phyloP scores from a whole-genome alignment of 1,140 invertebrate genomes.

The Halictus rubicundus region DNA sequence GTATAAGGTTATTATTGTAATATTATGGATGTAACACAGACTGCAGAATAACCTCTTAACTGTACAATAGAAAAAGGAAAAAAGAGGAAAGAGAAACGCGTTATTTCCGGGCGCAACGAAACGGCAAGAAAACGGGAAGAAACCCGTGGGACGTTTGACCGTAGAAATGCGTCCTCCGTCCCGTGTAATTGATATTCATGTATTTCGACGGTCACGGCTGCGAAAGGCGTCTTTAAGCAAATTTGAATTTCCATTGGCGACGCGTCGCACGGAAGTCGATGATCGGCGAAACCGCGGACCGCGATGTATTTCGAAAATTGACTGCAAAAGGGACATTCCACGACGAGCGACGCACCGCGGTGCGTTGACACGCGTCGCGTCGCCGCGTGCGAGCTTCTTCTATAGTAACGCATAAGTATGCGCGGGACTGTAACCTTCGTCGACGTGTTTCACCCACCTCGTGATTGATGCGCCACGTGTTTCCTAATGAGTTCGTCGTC shows the following conservation, averaged over 20 bases:
- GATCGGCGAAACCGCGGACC: conserved; percentile 5
- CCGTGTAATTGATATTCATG: conserved; percentile 13
- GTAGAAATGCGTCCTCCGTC: background rate
- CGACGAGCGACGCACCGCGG: no score
- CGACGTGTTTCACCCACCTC: no score
- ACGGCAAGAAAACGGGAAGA: background rate
- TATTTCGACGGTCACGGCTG: background rate
- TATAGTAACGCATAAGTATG: no score
- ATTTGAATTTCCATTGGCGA: conserved; percentile 13
- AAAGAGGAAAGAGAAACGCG: no score
- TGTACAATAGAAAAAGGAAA: no score
- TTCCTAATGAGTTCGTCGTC: no score
- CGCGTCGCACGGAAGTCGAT: background rate
- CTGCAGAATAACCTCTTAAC: no score
- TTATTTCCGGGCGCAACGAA: no score
- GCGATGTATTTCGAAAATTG: conserved; percentile 9
- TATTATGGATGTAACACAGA: no score
- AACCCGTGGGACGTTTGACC: background rate
- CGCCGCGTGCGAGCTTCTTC: background rate
- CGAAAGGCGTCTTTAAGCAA: background rate
- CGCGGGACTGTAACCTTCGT: no score
- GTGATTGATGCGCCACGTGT: no score
- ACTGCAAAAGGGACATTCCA: background rate
- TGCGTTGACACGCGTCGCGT: conserved; percentile 9
- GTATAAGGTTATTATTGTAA: no score